Evolutionary conservation across 2,888 invertebrate genomes (phyloP), one percentile per base, ranked within the genome.

Genomic region (Drosophila ezoana): DNA sequence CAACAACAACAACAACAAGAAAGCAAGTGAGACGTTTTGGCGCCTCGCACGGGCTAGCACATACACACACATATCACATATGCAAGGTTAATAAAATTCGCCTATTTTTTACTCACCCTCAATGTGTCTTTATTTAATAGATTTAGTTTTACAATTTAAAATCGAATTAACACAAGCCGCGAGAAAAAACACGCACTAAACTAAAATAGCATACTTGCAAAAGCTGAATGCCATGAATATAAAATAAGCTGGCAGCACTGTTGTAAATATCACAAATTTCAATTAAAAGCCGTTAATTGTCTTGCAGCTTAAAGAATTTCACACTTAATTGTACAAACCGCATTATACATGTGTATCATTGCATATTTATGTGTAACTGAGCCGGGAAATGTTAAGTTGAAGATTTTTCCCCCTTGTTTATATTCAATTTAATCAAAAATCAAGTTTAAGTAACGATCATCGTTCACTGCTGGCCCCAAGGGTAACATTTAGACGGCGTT

Each of bases 391-490:
- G 32, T n/a, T 11, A 40, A 37, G 11, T 11, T 32, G 11, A 40
- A 54, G n/a, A 41, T 23, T 16, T 16, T 16, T 16, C 14, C 20
- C 14, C 14, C 11, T 20, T 73, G 71, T 49, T 81, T 69, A 56
- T 63, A 65, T 58, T 66, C 47, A 81, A 76, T 85, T 87, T 79
- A 87, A 81, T 83, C 64, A 78, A 74, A 78, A 81, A 81, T 76
- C 81, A 69, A 68, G 76, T 73, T 74, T 85, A 79, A 81, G 82
- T 68, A 72, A 63, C 58, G 76, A 76, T 73, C 79, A 62, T 58
- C 62, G 43, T 28, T 60, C 45, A 58, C 23, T 44, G 48, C 41
- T 44, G 62, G 5, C 63, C 81, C 85, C 83, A 84, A 75, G 87
- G 83, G 82, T 53, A 69, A 76, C 85, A 85, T 83, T 84, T 56